Base-by-base conservation (phyloP, 2,113 vertebrate species). In the Chaenogobius annularis region DNA sequence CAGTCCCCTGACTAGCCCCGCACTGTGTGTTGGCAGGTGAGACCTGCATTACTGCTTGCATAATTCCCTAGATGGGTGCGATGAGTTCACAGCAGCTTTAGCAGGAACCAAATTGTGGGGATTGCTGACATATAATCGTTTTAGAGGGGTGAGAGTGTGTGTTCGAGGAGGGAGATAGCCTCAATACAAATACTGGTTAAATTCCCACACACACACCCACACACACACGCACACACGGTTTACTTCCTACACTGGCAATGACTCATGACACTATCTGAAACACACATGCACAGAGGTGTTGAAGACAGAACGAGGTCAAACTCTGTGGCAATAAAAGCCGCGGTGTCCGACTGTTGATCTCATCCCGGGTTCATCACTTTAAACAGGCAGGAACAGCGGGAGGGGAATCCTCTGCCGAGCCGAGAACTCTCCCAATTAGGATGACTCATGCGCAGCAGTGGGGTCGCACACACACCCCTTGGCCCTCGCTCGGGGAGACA, bases 121-220 rank as follows among this genome's bases (percentile, higher is more conserved):
- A 90, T 85, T 91, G 91, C 90, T 93, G 92, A 93, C 92, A 93
- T 88, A 90, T 92, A 93, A 92, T 93, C 91, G 81, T 92, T 94
- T 93, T 89, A 91, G 86, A 87, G 71, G 62, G 75, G 76, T 65
- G 78, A 72, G 77, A 59, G 78, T n/a, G 59, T 70, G 79, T 71
- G 63, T 50, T 22, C 65, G 62, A 69, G 55, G 73, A 61, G 44
- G 48, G 55, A 77, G 73, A 56, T 58, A 65, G 71, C 66, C 69
- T 83, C 63, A 78, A 80, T 74, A 83, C 68, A 78, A 78, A 70
- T 79, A 52, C 73, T 70, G 64, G 72, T 78, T 31, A 14, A 78
- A 72, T 74, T 73, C 73, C 69, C 65, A 61, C 68, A 81, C 66
- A 52, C 48, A 61, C 66, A 80, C 66, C 8, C 48, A 65, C 35